Evolutionary conservation across 2,113 vertebrate genomes (phyloP), one percentile per base, ranked within the genome.

Genomic region (Benitochromis conjunctus): DNA sequence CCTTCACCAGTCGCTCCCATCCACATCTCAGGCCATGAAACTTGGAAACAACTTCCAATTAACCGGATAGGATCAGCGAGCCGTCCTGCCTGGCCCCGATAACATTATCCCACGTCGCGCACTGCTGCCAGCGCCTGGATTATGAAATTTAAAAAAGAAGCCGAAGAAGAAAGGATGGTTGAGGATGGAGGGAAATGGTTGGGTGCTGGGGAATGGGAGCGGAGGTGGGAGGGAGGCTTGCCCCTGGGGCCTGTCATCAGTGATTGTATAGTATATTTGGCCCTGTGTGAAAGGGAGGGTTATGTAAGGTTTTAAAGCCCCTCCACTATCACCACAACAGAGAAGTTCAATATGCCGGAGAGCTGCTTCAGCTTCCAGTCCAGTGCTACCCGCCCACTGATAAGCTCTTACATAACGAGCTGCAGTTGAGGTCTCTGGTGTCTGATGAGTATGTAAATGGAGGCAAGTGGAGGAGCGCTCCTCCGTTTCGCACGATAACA

Each of bases 31-130:
- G 19, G 24, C 78, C 62, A n/a, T 13, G 5, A 83, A 86, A 86
- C 80, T 80, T 56, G 31, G 86, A 92, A 91, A 93, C 90, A 92
- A 91, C 89, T 89, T 92, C 88, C 88, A 91, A 89, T 94, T 91
- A 93, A 88, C n/a, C 58, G 90, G 85, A 89, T 81, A 78, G 90
- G 79, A 92, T 91, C 88, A 86, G 88, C 21, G 36, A 58, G 81
- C 9, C 13, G 16, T 91, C 82, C 91, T 91, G 93, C 85, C 77
- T 36, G 64, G 79, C 79, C 66, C 80, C 86, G 93, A 93, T 95
- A 87, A 93, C 91, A 92, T 93, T 93, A 92, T 89, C 89, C 89
- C 57, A 55, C 34, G 83, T 89, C 79, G 91, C 19, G 64, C 89
- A 60, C 87, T 29, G 77, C 88, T 85, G 88, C 88, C 86, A 86